Percentiles rank a stretch among this genome's conserved stretches.
Evolutionary conservation across 2,888 invertebrate genomes (phyloP).

Genomic region (Caenorhabditis wallacei): DNA sequence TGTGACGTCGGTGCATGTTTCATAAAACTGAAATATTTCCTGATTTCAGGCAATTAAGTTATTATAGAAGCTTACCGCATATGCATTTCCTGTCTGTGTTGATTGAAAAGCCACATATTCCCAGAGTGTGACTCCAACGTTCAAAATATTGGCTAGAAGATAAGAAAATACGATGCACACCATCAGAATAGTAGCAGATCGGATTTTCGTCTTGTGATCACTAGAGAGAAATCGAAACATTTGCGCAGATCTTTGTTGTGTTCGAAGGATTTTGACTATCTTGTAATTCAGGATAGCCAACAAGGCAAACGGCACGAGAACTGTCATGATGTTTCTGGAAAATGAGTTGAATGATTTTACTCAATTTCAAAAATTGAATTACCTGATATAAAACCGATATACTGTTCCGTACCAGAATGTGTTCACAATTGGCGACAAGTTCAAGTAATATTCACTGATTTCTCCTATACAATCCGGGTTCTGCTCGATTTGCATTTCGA

Average conservation of each 20-base stretch:
- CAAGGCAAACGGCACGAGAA: constrained; percentile 80
- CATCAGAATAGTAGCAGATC: constrained; percentile 81
- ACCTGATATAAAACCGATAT: constrained; percentile 74
- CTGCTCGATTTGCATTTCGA: constrained; percentile 78
- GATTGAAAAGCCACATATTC: constrained; percentile 79
- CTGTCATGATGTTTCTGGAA: constrained; percentile 78
- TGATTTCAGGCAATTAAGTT: background rate
- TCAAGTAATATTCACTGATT: constrained; percentile 75
- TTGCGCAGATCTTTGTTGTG: constrained; percentile 79
- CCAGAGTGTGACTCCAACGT: constrained; percentile 81
- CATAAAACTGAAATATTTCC: constrained; percentile 75
- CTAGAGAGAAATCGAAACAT: constrained; percentile 81
- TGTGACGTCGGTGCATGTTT: constrained; percentile 79
- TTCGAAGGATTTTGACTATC: constrained; percentile 76
- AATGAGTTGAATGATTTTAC: background rate
- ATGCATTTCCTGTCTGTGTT: constrained; percentile 75
- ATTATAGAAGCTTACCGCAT: constrained; percentile 68
- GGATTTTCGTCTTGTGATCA: constrained; percentile 82
- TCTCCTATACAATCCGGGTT: constrained; percentile 77
- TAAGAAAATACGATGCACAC: constrained; percentile 82
- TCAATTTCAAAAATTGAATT: background rate
- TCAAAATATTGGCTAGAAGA: constrained; percentile 79
- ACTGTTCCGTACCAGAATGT: constrained; percentile 79
- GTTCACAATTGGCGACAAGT: constrained; percentile 72
- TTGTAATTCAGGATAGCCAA: constrained; percentile 77